A percentile compares a stretch with the other conserved stretches of the same genome.
Conservation (phyloP, 92 coral and sea anemone species). For the Zoanthus gigantus region DNA sequence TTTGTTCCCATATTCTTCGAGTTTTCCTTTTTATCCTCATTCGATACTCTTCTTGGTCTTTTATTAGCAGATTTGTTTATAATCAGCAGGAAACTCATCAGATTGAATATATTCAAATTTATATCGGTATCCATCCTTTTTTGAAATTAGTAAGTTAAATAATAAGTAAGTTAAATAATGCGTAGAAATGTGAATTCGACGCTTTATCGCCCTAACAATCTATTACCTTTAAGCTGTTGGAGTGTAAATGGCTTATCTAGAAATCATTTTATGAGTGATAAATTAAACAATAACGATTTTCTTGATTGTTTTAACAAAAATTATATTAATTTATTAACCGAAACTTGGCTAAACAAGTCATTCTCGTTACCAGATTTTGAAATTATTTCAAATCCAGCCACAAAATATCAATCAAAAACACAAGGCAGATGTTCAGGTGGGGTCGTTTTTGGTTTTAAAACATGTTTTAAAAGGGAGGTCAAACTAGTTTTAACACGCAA, state of each 20-base stretch:
- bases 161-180: neutral
- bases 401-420: constrained; percentile 15
- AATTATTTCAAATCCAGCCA: constrained; percentile 8
- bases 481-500: neutral
- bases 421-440: constrained; percentile 55
- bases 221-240: constrained; percentile 45
- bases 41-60: too few species aligned
- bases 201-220: constrained; percentile 1
- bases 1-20: too few species aligned
- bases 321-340: constrained; percentile 29
- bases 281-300: constrained; percentile 42
- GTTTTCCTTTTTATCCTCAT: too few species aligned
- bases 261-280: constrained; percentile 28
- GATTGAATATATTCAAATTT: too few species aligned
- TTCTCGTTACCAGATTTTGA: constrained; percentile 22
- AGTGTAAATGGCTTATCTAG: constrained; percentile 50
- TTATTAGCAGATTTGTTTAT: too few species aligned
- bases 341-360: constrained; percentile 24
- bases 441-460: constrained; percentile 22
- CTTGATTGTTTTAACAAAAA: neutral
- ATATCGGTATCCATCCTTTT: too few species aligned
- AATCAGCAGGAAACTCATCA: too few species aligned
- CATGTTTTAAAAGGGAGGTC: too few species aligned
- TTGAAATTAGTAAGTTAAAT: too few species aligned
- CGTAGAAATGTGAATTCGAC: neutral